These are phyloP conservation scores for Megastigmus dorsalis DNA, from an alignment of 2,888 invertebrate species.

Conservation along the genomic window DNA sequence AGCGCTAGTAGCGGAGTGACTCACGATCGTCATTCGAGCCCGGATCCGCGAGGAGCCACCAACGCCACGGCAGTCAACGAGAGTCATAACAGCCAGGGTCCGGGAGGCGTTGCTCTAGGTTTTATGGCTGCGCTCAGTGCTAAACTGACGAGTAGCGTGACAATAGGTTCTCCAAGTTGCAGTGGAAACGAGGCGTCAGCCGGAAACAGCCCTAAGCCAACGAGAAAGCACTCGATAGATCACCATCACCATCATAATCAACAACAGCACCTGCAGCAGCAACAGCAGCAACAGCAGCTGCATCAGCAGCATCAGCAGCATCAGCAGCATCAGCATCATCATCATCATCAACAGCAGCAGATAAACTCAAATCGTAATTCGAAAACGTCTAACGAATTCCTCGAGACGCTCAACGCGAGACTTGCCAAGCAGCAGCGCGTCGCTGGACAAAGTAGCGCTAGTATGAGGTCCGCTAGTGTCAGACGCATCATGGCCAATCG, in stretches of 20 bases:
- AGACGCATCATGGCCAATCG: constrained; percentile 72
- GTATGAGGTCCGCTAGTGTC: constrained; percentile 69
- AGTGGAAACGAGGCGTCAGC: constrained; percentile 57
- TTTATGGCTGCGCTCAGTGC: constrained; percentile 85
- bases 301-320: constrained; percentile 63
- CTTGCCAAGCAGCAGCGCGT: constrained; percentile 80
- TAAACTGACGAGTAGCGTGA: constrained; percentile 75
- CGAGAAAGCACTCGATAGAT: constrained; percentile 72
- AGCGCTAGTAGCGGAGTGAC: constrained; percentile 29
- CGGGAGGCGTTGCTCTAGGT: constrained; percentile 78
- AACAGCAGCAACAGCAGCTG: constrained; percentile 37
- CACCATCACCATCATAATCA: constrained; percentile 66
- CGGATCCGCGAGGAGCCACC: constrained; percentile 14
- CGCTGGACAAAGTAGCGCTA: background rate
- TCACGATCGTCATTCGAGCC: constrained; percentile 56
- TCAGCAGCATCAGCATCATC: constrained; percentile 58
- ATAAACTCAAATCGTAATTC: constrained; percentile 76
- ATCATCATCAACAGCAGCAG: constrained; percentile 60
- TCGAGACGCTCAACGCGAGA: constrained; percentile 88
- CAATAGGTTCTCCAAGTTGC: constrained; percentile 54
- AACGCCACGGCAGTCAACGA: constrained; percentile 37
- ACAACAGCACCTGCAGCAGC: constrained; percentile 63
- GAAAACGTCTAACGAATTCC: constrained; percentile 76
- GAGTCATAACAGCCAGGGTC: constrained; percentile 65
- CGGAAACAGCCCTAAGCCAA: constrained; percentile 66